A percentile compares a stretch with the other conserved stretches of the same genome.
These are phyloP conservation scores for Melanaphis sacchari DNA, from an alignment of 1,140 invertebrate species.

Conservation along the genomic window DNA sequence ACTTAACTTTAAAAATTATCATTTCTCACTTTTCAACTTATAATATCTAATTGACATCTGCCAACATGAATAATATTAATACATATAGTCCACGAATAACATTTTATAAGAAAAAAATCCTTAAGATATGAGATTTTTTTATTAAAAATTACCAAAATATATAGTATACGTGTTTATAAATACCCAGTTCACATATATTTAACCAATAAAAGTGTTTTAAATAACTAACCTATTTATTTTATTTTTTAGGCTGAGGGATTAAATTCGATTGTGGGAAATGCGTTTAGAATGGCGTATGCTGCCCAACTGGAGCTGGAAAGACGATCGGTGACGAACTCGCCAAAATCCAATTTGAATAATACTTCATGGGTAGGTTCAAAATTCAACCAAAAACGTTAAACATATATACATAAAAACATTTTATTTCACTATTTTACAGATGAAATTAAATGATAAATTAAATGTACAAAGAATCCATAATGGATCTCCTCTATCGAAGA, in stretches of 20 bases:
- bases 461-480: conserved; percentile 41
- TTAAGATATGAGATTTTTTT: background rate
- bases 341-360: conserved; percentile 43
- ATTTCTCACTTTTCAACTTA: background rate
- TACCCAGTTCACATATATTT: background rate
- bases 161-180: background rate
- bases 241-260: conserved; percentile 83
- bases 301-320: conserved; percentile 75
- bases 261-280: conserved; percentile 87
- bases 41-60: background rate
- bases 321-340: conserved; percentile 47
- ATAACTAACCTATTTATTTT: conserved; percentile 52
- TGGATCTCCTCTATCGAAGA: conserved; percentile 37
- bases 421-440: conserved; percentile 23
- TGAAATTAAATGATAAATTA: conserved; percentile 41
- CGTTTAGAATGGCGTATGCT: conserved; percentile 90
- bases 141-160: background rate
- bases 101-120: background rate
- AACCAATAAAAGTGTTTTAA: background rate
- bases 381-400: background rate
- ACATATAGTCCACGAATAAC: background rate
- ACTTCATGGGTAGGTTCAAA: conserved; percentile 36
- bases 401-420: background rate
- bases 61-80: background rate
- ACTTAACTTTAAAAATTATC: background rate